Conservation (phyloP, 2,888 invertebrate genomes). For the Thera obeliscata region DNA sequence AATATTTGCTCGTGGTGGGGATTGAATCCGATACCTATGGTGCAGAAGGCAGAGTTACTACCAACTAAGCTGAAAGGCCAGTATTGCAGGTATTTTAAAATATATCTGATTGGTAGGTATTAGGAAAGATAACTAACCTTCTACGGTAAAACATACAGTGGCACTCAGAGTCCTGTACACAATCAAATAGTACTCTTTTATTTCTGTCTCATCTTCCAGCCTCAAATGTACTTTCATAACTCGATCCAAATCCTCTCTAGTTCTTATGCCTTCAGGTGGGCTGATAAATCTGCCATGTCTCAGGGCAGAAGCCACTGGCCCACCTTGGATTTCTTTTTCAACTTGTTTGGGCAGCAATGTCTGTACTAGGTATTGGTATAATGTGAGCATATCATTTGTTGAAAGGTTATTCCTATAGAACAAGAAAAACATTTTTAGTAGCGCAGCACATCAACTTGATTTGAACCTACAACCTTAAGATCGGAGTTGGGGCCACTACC, state of each 20-base stretch:
- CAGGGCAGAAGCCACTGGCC: constrained; percentile 83
- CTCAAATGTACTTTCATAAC: constrained; percentile 89
- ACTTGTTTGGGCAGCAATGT: constrained; percentile 91
- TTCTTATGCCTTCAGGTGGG: constrained; percentile 73
- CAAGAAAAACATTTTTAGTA: neutral
- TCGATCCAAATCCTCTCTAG: constrained; percentile 82
- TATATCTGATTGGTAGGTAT: neutral
- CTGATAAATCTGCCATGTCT: constrained; percentile 78
- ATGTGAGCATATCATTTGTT: constrained; percentile 92
- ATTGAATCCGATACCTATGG: too few relatives aligned
- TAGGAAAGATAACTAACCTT: constrained; percentile 81
- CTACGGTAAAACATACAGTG: constrained; percentile 92
- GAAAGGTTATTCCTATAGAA: constrained; percentile 92
- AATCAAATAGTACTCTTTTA: constrained; percentile 89
- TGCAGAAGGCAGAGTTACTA: too few relatives aligned
- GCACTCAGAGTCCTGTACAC: constrained; percentile 94
- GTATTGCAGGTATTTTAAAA: too few relatives aligned
- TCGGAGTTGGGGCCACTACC: too few relatives aligned
- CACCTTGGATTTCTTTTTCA: constrained; percentile 89
- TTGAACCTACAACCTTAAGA: too few relatives aligned
- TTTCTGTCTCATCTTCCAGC: constrained; percentile 79
- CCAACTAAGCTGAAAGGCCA: too few relatives aligned
- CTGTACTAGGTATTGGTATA: constrained; percentile 93
- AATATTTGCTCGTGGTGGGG: too few relatives aligned
- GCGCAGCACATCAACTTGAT: too few relatives aligned